Evolutionary conservation across 2,888 invertebrate genomes (phyloP), one percentile per base, ranked within the genome.

Genomic region (Melanchra persicariae): DNA sequence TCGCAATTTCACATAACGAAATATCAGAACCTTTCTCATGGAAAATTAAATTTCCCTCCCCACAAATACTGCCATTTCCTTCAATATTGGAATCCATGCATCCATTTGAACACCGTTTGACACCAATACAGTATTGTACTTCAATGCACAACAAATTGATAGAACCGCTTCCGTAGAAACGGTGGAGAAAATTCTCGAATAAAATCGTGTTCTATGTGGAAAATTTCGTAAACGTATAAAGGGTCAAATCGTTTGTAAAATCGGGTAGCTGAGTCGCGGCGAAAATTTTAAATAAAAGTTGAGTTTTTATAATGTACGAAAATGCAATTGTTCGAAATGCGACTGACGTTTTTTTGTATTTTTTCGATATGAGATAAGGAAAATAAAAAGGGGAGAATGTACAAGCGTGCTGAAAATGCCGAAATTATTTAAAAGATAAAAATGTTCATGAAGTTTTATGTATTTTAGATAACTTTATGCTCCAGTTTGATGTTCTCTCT

Each of bases 61-160:
- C 61, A 79, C 71, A 82, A 74, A 81, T 76, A 70, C 74, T 70
- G 24, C 72, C 64, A 79, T 79, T 78, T 78, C 58, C 75, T 64
- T 52, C 40, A 57, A 70, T 59, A 79, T 75, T 58, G 66, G 69
- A 70, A 60, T 60, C 67, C 63, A 24, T 77, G 77, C 79, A 82
- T 78, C 70, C 55, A 66, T 74, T 84, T 81, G 81, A 72, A 64
- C 57, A 75, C 60, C 68, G 63, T 71, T 77, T 71, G 77, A 73
- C 71, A 66, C 67, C 81, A 72, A 79, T 72, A 73, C 70, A 60
- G 70, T 55, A 83, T 83, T 77, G 83, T 84, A 65, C 78, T 69
- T 45, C 55, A 73, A 45, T 81, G 70, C 74, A 65, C 70, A 68
- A 77, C 74, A 72, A 81, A 81, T 82, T 77, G 66, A 79, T 79